Evolutionary conservation across 2,113 vertebrate species (phyloP), one percentile per base, ranked within the genome.

Genomic region (Probosciger aterrimus): DNA sequence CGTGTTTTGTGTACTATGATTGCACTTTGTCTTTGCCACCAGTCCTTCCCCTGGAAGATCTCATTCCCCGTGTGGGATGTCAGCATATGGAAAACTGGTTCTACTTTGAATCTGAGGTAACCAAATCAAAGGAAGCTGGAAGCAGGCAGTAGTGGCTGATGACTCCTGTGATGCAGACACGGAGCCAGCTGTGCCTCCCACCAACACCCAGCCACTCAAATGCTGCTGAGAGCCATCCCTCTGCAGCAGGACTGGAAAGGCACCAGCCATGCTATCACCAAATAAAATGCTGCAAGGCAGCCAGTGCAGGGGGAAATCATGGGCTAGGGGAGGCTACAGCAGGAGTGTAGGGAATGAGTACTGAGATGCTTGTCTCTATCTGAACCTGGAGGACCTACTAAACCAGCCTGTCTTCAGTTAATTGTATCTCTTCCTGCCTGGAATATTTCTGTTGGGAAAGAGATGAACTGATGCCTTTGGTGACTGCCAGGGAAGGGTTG

Each of bases 1-100:
- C 77, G 28, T 71, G 80, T 71, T 93, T 88, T 39, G 76, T 70
- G 43, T 25, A 39, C 50, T n/a, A 86, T 1, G 15, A 46, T 47
- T 82, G 64, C 53, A n/a, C 41, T 93, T 64, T 44, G 25, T 24
- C 77, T 86, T 47, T 70, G 94, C 96, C 90, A 95, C 62, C 25
- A 43, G 86, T 41, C 52, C 67, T 79, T 91, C n/a, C 44, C 39
- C 64, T 69, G 76, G 53, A 74, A 93, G 49, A n/a, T 69, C 63
- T 74, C 7, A 2, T 27, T 75, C 35, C 60, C 64, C 9, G 9
- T 1, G 0, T 60, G 44, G 27, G 9, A 9, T 59, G 64, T 43
- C 63, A 83, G 68, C 43, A 12, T 14, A 64, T 6, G 6, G 77
- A 76, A 79, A 39, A 33, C 62, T 87, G 47, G 74, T 86, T 80